Conservation (phyloP, 1,140 invertebrate genomes). For the Eumeta japonica region DNA sequence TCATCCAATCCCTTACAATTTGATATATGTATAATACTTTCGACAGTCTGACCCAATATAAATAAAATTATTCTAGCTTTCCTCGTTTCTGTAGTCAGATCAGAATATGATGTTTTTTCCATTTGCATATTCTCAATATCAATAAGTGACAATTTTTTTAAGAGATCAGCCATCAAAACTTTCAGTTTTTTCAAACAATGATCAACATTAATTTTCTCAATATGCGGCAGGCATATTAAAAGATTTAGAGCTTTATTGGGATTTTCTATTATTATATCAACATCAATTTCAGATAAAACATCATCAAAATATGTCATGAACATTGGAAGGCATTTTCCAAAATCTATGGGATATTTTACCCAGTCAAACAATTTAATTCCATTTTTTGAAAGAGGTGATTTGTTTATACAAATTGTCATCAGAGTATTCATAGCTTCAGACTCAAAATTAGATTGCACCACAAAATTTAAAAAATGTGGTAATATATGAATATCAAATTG, state of each 20-base stretch:
- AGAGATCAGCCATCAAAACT: constrained; percentile 28
- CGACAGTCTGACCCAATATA: constrained; percentile 55
- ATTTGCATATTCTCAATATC: constrained; percentile 27
- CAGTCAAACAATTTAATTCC: constrained; percentile 62
- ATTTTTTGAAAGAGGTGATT: constrained; percentile 63
- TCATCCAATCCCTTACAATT: constrained; percentile 48
- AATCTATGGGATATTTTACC: constrained; percentile 66
- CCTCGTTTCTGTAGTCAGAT: constrained; percentile 26
- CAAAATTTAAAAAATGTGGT: constrained; percentile 65
- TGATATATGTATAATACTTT: constrained; percentile 60
- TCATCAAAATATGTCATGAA: constrained; percentile 40
- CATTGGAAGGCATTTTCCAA: constrained; percentile 43
- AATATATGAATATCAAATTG: constrained; percentile 74
- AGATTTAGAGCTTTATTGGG: constrained; percentile 55
- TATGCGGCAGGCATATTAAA: constrained; percentile 63
- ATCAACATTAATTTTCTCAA: constrained; percentile 50
- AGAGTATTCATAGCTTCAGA: constrained; percentile 61
- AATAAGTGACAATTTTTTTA: constrained; percentile 28
- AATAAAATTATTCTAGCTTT: constrained; percentile 48
- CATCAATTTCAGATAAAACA: constrained; percentile 25
- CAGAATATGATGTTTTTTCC: constrained; percentile 34
- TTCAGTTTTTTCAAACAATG: constrained; percentile 27
- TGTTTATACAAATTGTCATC: constrained; percentile 66
- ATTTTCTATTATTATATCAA: constrained; percentile 38
- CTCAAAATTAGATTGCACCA: constrained; percentile 58